Conservation (phyloP, 2,797 vertebrate species). For the Catostomus latipinnis region DNA sequence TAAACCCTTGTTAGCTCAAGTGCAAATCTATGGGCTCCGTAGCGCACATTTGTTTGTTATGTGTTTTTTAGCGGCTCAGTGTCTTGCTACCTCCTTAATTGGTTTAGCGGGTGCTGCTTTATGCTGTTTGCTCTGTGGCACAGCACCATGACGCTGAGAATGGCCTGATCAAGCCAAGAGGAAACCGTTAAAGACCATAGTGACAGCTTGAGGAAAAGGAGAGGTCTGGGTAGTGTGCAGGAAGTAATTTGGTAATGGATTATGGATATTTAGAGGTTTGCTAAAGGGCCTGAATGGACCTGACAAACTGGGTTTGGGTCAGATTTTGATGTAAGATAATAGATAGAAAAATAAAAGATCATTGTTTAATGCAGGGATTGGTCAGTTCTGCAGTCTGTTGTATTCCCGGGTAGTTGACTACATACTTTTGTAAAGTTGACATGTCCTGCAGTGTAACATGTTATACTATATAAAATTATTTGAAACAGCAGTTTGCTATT, state of each 20-base stretch:
- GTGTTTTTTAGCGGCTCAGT: constrained; percentile 46
- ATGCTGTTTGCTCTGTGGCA: constrained; percentile 35
- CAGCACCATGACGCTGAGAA: background rate
- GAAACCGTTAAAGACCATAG: background rate
- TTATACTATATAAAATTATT: too few species aligned
- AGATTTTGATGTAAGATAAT: background rate
- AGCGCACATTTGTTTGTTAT: constrained; percentile 45
- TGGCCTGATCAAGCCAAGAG: constrained; percentile 1
- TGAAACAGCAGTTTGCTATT: too few species aligned
- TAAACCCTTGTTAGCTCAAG: constrained; percentile 9
- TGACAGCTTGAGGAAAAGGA: background rate
- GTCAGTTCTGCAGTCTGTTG: too few species aligned
- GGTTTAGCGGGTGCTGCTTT: constrained; percentile 63
- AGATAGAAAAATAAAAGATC: too few species aligned
- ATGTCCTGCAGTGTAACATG: too few species aligned
- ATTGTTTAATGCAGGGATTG: too few species aligned
- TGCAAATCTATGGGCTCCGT: constrained; percentile 18
- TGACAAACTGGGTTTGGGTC: background rate
- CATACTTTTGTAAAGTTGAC: too few species aligned
- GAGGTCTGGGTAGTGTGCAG: background rate
- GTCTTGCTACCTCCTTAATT: constrained; percentile 61
- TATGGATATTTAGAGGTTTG: background rate
- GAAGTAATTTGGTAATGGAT: background rate
- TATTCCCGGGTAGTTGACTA: too few species aligned
- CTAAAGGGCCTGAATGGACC: too few species aligned